These are phyloP conservation scores for Chrysolina haemoptera DNA, from an alignment of 2,888 invertebrate genomes.

Conservation along the genomic window DNA sequence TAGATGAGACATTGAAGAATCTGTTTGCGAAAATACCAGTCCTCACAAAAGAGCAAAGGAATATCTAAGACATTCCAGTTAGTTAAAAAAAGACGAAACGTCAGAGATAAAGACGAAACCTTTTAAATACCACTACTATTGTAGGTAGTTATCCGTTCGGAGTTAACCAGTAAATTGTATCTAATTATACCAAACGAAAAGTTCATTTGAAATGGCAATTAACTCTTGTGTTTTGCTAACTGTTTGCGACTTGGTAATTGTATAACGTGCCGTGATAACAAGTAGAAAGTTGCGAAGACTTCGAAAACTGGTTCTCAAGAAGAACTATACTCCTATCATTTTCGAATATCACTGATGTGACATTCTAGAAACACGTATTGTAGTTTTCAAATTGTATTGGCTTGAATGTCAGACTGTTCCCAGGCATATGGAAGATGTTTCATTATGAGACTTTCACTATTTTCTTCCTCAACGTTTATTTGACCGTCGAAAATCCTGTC, in stretches of 20 bases:
- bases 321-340: background rate
- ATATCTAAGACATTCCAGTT: background rate
- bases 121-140: constrained; percentile 10
- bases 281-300: background rate
- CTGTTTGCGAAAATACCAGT: background rate
- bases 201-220: constrained; percentile 38
- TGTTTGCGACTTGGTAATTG: constrained; percentile 20
- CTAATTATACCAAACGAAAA: constrained; percentile 40
- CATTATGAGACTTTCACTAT: too few species aligned
- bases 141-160: background rate
- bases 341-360: background rate
- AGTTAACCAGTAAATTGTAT: constrained; percentile 36
- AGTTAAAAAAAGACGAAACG: background rate
- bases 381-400: background rate
- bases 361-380: background rate
- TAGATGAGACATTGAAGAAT: too few species aligned
- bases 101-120: background rate
- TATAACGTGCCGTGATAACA: background rate
- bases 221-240: constrained; percentile 32
- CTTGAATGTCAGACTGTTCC: constrained; percentile 13
- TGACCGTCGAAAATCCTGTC: too few species aligned
- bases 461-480: too few species aligned
- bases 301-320: background rate
- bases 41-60: background rate
- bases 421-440: background rate